Percentiles rank a stretch among this genome's conserved stretches.
Evolutionary conservation across 2,888 invertebrate species (phyloP).

Genomic region (Mythimna ferrago): DNA sequence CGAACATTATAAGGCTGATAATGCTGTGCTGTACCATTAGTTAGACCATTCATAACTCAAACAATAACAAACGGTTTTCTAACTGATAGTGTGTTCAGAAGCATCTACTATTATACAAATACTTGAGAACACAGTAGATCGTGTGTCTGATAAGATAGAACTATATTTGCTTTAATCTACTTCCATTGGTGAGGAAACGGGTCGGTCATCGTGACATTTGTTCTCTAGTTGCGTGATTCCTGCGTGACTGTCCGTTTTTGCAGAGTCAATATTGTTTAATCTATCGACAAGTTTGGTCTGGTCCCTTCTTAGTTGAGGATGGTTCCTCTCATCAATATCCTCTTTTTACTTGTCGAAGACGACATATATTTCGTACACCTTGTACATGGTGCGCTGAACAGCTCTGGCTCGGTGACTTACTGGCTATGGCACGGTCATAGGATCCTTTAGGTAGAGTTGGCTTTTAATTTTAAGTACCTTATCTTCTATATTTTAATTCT

Average conservation of each 20-base stretch:
- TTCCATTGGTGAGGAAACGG: constrained; percentile 9
- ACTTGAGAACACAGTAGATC: constrained; percentile 19
- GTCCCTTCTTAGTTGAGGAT: too few relatives aligned
- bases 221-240: neutral
- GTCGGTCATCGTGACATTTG: constrained; percentile 20
- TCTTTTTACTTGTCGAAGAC: too few relatives aligned
- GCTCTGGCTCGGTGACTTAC: too few relatives aligned
- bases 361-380: too few relatives aligned
- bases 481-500: too few relatives aligned
- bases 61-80: constrained; percentile 17
- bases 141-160: constrained; percentile 17
- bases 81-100: constrained; percentile 8
- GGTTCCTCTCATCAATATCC: too few relatives aligned
- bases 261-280: constrained; percentile 4
- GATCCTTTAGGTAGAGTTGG: too few relatives aligned
- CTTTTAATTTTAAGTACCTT: too few relatives aligned
- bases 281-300: too few relatives aligned
- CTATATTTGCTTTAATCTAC: constrained; percentile 31
- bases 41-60: constrained; percentile 23
- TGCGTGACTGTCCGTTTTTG: constrained; percentile 6
- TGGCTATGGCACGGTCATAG: too few relatives aligned
- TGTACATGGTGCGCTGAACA: too few relatives aligned
- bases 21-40: neutral
- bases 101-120: constrained; percentile 18
- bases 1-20: too few relatives aligned